Base-by-base conservation (phyloP, 2,888 invertebrate species). In the Drosophila picticornis region DNA sequence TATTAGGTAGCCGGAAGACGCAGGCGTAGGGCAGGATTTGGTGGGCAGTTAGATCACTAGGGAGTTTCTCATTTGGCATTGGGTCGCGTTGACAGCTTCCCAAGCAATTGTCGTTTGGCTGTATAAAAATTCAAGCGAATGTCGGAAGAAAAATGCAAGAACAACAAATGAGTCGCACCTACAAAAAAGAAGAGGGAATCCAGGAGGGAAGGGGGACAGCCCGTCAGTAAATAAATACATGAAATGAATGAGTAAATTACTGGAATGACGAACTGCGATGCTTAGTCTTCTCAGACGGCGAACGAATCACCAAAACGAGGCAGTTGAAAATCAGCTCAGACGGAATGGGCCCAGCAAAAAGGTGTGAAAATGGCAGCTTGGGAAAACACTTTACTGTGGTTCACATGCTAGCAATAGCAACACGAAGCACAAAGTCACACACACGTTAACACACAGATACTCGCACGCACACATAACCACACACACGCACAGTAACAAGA, bases 221-320 rank as follows among this genome's bases (percentile, higher is more conserved):
- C 50, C 69, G 74, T 72, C 75, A 77, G 75, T 88, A 81, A 81
- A 88, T 90, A 84, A 88, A 88, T 85, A 78, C 79, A 90, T 83
- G 78, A 86, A 86, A 86, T 88, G 84, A 88, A 88, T 90, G 79
- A 88, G 78, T 86, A 90, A 90, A 90, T 88, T 90, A 81, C 88
- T 73, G 69, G 72, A 85, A 90, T 86, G 87, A 85, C 85, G 85
- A 88, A 85, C 88, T 72, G 90, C 79, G 78, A 48, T 81, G 65
- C 77, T 80, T 81, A 72, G 65, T 72, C 62, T 72, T 61, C 79
- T 61, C 64, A 61, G 64, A 61, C 66, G 68, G 61, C 68, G 48
- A 36, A 29, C 60, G 38, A 63, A 52, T 22, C 75, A 59, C 65
- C 27, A 22, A 22, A 29, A 25, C 16, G 62, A 53, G 53, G 63